These are phyloP conservation scores for Scaptomyza flava DNA, from an alignment of 2,888 invertebrate species.

Conservation along the genomic window DNA sequence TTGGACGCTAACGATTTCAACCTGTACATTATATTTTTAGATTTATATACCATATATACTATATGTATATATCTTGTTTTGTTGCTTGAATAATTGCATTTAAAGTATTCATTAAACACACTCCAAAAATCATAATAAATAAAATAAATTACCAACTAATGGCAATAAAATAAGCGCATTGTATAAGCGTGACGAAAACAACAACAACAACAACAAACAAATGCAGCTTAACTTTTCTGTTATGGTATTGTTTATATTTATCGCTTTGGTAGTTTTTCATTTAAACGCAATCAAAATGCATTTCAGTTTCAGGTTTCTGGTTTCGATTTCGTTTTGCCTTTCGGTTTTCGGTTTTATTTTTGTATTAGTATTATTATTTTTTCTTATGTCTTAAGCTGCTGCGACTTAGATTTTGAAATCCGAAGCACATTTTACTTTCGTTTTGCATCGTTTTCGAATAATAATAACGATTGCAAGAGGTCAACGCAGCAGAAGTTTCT, in stretches of 20 bases:
- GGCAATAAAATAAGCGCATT: conserved; percentile 34
- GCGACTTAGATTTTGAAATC: conserved; percentile 40
- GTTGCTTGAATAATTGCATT: conserved; percentile 36
- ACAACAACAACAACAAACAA: conserved; percentile 21
- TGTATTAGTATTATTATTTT: neutral
- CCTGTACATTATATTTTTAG: conserved; percentile 9
- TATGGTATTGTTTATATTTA: conserved; percentile 43
- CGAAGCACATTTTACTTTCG: conserved; percentile 32
- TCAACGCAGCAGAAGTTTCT: conserved; percentile 47
- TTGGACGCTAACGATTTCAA: conserved; percentile 40
- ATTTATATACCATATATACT: conserved; percentile 13
- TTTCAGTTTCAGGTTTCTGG: conserved; percentile 61
- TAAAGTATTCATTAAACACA: conserved; percentile 44
- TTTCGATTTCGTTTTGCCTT: conserved; percentile 23
- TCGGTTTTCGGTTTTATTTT: conserved; percentile 6
- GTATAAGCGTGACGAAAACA: conserved; percentile 72
- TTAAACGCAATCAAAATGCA: conserved; percentile 68
- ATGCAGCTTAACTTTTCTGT: conserved; percentile 44
- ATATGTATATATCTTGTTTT: conserved; percentile 19
- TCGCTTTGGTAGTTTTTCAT: conserved; percentile 48
- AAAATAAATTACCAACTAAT: conserved; percentile 23
- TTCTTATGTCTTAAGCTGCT: conserved; percentile 3
- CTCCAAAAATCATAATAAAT: conserved; percentile 17
- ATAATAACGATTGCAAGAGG: conserved; percentile 40
- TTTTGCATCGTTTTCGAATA: conserved; percentile 24